Evolutionary conservation across 2,113 vertebrate genomes (phyloP).

Genomic region (Stigmatopora nigra): DNA sequence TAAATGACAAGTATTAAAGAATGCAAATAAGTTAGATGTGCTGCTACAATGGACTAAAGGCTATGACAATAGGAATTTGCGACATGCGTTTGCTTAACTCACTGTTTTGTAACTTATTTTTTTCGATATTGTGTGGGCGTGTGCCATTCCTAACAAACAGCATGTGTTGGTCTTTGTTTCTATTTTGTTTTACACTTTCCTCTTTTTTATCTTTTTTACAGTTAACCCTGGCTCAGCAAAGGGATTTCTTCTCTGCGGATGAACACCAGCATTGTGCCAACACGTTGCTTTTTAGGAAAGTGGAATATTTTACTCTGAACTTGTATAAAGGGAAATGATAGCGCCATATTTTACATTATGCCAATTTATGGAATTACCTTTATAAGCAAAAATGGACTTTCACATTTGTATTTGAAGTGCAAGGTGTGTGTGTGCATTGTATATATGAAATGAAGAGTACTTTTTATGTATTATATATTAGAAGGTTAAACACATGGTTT

Average conservation of each 20-base stretch:
- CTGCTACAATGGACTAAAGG: too few relatives aligned
- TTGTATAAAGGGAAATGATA: conserved; percentile 22
- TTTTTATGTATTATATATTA: conserved; percentile 26
- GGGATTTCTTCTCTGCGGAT: conserved; percentile 27
- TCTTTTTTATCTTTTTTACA: conserved; percentile 43
- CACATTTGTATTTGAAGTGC: conserved; percentile 25
- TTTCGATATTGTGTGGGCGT: conserved; percentile 49
- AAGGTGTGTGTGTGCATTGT: conserved; percentile 29
- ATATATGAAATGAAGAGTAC: conserved; percentile 42
- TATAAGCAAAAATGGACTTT: conserved; percentile 16
- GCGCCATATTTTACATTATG: conserved; percentile 12
- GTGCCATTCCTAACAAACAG: conserved; percentile 30
- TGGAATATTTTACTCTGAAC: conserved; percentile 1
- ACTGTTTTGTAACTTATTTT: conserved; percentile 8
- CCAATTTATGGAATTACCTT: not conserved
- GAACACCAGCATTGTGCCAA: conserved; percentile 24
- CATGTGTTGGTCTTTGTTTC: not conserved
- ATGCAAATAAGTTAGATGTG: too few relatives aligned
- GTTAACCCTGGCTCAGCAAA: conserved; percentile 56
- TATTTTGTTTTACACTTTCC: conserved; percentile 15
- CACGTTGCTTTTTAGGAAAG: conserved; percentile 20
- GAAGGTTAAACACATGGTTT: conserved; percentile 23
- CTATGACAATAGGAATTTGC: too few relatives aligned
- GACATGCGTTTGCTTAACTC: not conserved
- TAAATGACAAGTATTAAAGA: too few relatives aligned